Conservation (phyloP, 1,140 invertebrate species). For the Grapholita molesta region DNA sequence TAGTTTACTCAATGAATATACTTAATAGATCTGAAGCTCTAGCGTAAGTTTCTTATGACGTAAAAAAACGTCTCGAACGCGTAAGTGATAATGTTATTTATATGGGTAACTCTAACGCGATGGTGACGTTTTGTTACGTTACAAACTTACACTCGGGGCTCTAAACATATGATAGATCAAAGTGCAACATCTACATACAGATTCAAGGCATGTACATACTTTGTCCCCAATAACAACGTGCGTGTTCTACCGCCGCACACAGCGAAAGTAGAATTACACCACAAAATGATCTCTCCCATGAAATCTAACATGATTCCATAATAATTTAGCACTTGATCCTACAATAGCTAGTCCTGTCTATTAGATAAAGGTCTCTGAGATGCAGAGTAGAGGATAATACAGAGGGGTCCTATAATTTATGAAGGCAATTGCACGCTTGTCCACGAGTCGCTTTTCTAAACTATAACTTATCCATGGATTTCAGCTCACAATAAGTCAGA, state of each 20-base stretch:
- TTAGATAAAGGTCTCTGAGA: conserved; percentile 46
- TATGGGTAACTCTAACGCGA: too few species aligned
- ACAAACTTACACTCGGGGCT: too few species aligned
- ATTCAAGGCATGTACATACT: not conserved
- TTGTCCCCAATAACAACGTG: not conserved
- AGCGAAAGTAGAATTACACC: conserved; percentile 34
- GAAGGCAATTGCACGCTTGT: conserved; percentile 31
- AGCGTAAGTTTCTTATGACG: too few species aligned
- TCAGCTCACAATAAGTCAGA: conserved; percentile 27
- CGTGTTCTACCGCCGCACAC: not conserved
- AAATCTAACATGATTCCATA: conserved; percentile 53
- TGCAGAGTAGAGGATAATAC: conserved; percentile 32
- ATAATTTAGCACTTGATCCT: conserved; percentile 61
- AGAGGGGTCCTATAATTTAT: conserved; percentile 34
- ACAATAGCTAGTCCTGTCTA: conserved; percentile 51
- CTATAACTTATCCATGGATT: conserved; percentile 33
- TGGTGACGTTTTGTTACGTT: too few species aligned
- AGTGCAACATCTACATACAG: not conserved
- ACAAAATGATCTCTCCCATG: conserved; percentile 41
- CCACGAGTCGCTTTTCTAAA: conserved; percentile 25
- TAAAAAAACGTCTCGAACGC: too few species aligned
- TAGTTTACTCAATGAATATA: too few species aligned
- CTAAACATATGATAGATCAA: not conserved
- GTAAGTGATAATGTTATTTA: too few species aligned
- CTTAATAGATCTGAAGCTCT: too few species aligned